phyloP scores from a whole-genome alignment of 2,797 vertebrate genomes.

The Catostomus latipinnis region DNA sequence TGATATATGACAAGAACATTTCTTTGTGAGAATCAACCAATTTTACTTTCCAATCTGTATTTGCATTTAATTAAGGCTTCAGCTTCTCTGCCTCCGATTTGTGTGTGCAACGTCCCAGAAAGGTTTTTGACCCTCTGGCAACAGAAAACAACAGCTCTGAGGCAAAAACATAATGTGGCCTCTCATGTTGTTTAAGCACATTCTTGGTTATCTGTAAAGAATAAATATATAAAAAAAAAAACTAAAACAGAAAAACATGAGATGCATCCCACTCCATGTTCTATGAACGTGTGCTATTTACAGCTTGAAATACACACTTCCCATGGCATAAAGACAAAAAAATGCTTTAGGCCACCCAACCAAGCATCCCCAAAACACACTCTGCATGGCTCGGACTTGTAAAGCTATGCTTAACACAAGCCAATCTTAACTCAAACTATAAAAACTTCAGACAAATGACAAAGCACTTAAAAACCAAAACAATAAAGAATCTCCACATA shows the following conservation, averaged over 20 bases:
- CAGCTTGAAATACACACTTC: conserved; percentile 94
- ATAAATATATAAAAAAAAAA: conserved; percentile 97
- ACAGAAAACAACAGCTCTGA: background rate
- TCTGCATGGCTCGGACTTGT: conserved; percentile 82
- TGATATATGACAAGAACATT: background rate
- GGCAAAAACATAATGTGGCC: background rate
- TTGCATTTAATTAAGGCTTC: conserved; percentile 20
- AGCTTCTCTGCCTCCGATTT: conserved; percentile 62
- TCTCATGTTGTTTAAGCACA: conserved; percentile 67
- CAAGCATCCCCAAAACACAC: conserved; percentile 67
- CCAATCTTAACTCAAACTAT: conserved; percentile 75
- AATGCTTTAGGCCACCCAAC: conserved; percentile 76
- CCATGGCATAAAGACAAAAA: conserved; percentile 76
- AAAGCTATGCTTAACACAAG: conserved; percentile 86
- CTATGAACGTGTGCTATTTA: conserved; percentile 98
- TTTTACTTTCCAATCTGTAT: background rate
- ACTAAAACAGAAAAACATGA: conserved; percentile 85
- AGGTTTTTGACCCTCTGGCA: conserved; percentile 22
- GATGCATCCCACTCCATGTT: conserved; percentile 94
- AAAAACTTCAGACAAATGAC: conserved; percentile 75
- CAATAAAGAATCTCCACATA: conserved; percentile 11
- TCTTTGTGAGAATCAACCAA: background rate
- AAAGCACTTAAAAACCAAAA: conserved; percentile 68
- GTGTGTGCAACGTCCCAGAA: conserved; percentile 39
- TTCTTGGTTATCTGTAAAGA: conserved; percentile 93